Evolutionary conservation across 2,888 invertebrate genomes (phyloP), one percentile per base, ranked within the genome.

Genomic region (Leptura quadrifasciata): DNA sequence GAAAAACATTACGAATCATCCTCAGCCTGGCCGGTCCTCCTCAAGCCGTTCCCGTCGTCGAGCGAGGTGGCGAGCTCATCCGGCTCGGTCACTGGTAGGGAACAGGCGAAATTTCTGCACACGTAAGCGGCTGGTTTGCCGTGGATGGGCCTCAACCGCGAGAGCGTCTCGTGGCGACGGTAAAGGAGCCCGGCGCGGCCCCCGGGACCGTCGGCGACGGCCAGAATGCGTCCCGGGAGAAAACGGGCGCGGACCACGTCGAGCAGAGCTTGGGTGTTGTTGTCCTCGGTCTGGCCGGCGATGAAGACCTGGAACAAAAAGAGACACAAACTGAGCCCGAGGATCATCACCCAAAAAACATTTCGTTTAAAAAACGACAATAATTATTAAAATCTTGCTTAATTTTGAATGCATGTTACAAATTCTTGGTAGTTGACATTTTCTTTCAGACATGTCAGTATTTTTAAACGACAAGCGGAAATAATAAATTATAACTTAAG

Each of bases 101-200:
- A 93, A 88, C 96, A 96, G 1, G 94, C 91, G 87, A 92, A 94
- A 82, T 94, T 93, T 6, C 94, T 91, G 86, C 96, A 96, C n/a
- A 96, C 94, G 87, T 94, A 95, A 21, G 94, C 95, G 0, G 94
- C 93, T 0, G 95, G 92, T 71, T 91, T 91, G 24, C 93, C 93
- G 27, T 92, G 91, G 0, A 91, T 88, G 4, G 91, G 89, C 75
- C 82, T 82, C 67, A 89, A 78, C 67, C 92, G 91, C 72, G 90
- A 88, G 9, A 93, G 76, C 2, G 85, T 81, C 72, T 88, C 88
- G 78, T 88, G 86, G 12, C 89, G 82, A n/a, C 84, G 79, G 76
- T 89, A 89, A 10, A 89, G 80, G 1, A 88, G 74, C 3, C 85
- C 86, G 1, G 86, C 85, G 5, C 84, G 81, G 12, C 89, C 88